These are phyloP conservation scores for Bellardia pandia DNA, from an alignment of 2,888 invertebrate genomes.

Conservation along the genomic window DNA sequence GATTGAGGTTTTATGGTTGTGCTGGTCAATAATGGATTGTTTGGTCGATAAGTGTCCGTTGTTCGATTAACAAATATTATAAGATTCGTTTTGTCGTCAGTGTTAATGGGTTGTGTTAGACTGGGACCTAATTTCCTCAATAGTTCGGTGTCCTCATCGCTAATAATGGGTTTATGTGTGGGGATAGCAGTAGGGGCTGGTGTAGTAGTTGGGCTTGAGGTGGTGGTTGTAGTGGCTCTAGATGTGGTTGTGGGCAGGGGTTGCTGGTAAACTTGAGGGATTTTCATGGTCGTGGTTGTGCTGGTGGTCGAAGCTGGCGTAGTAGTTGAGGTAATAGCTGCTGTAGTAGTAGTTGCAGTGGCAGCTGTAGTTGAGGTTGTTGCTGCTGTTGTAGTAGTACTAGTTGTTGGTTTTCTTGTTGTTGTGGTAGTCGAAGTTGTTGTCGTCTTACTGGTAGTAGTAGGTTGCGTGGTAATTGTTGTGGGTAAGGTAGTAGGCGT, in stretches of 20 bases:
- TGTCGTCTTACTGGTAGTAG: not conserved
- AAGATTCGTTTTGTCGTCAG: constrained; percentile 81
- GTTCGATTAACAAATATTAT: constrained; percentile 83
- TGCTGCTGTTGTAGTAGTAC: not conserved
- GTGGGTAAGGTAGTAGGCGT: not conserved
- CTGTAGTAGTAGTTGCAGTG: constrained; percentile 34
- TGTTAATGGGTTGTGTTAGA: constrained; percentile 79
- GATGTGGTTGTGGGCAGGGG: constrained; percentile 45
- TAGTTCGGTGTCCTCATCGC: constrained; percentile 78
- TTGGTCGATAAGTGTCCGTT: constrained; percentile 76
- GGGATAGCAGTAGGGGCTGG: constrained; percentile 48
- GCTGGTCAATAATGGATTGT: constrained; percentile 76
- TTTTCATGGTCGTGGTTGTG: constrained; percentile 31
- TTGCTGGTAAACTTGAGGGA: constrained; percentile 31
- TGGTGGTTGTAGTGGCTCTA: constrained; percentile 41
- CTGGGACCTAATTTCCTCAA: constrained; percentile 79
- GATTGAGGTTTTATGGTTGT: constrained; percentile 53
- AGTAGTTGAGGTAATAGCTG: constrained; percentile 31
- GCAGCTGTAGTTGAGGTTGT: not conserved
- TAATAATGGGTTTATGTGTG: constrained; percentile 72
- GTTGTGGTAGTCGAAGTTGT: not conserved
- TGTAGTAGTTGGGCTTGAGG: constrained; percentile 20
- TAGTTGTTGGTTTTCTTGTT: constrained; percentile 6
- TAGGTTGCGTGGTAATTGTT: not conserved
- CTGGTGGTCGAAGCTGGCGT: constrained; percentile 53